These are phyloP conservation scores for Beroe forskalii DNA, from an alignment of 37 sponge, comb jelly and placozoan species.

Conservation along the genomic window DNA sequence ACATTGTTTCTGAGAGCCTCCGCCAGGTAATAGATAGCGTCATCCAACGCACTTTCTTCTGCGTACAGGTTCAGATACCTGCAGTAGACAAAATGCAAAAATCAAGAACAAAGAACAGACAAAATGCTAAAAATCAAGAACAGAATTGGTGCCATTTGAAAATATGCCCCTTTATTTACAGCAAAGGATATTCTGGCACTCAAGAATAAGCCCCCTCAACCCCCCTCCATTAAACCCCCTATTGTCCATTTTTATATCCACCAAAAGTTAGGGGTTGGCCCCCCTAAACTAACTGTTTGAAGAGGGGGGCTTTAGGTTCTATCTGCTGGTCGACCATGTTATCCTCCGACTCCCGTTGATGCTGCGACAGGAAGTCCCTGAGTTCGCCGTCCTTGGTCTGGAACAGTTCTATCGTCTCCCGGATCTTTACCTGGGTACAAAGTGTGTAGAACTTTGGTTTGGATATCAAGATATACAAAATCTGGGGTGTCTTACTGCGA, in stretches of 20 bases:
- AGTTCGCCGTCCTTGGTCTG: slow-evolving; percentile 79
- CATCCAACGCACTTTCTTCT: slow-evolving; percentile 96
- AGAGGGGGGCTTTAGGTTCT: slow-evolving; percentile 75
- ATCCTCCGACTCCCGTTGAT: slow-evolving; percentile 55
- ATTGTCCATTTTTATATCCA: no score
- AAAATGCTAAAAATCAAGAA: neutral
- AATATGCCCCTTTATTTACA: neutral
- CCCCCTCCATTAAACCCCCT: neutral
- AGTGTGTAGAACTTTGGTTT: neutral
- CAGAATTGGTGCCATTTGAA: no score
- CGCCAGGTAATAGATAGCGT: slow-evolving; percentile 91
- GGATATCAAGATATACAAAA: neutral
- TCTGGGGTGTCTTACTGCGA: neutral
- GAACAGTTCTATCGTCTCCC: slow-evolving; percentile 73
- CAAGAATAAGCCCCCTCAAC: neutral
- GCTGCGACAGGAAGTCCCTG: slow-evolving; percentile 72
- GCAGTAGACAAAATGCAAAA: neutral
- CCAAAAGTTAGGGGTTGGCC: no score
- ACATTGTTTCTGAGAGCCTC: slow-evolving; percentile 91
- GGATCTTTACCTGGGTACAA: slow-evolving; percentile 72
- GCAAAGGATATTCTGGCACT: no score
- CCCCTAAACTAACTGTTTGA: slow-evolving; percentile 82
- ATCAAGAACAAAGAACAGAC: neutral
- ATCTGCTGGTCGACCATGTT: slow-evolving; percentile 81
- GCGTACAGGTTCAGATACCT: slow-evolving; percentile 87